Evolutionary conservation across 2,113 vertebrate genomes (phyloP).

Genomic region (Cercopithecus mona): DNA sequence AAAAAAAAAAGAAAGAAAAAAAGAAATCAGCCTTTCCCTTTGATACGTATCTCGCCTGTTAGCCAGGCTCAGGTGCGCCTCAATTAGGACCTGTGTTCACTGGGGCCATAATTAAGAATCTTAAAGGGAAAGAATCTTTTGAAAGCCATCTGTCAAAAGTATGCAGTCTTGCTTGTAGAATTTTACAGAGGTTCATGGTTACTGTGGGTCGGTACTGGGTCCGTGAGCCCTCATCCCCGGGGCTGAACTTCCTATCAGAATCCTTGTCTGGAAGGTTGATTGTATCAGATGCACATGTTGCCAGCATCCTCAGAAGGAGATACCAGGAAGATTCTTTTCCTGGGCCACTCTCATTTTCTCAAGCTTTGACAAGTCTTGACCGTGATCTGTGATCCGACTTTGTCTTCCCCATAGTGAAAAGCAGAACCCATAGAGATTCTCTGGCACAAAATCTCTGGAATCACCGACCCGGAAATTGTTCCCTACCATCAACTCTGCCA

Average conservation of each 20-base stretch:
- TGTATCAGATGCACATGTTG: fast-evolving
- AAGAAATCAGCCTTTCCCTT: background rate
- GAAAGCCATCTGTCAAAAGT: background rate
- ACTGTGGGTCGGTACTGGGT: fast-evolving
- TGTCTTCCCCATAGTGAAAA: background rate
- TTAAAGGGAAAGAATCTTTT: background rate
- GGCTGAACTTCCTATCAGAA: background rate
- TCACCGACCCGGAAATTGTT: background rate
- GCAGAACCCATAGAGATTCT: background rate
- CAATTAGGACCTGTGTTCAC: fast-evolving
- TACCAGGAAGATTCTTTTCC: fast-evolving
- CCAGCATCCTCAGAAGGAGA: background rate
- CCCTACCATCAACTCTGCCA: background rate
- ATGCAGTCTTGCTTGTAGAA: background rate
- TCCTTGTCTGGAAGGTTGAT: background rate
- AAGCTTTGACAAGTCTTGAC: background rate
- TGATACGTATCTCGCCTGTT: background rate
- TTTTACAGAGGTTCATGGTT: background rate
- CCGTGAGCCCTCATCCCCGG: background rate
- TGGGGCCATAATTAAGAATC: too few species aligned
- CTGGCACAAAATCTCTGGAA: background rate
- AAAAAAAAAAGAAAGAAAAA: too few species aligned
- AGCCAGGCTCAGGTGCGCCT: background rate
- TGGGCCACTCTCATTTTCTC: background rate
- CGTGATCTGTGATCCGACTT: background rate